These are phyloP conservation scores for Luperina nickerlii DNA, from an alignment of 2,888 invertebrate species.

Conservation along the genomic window DNA sequence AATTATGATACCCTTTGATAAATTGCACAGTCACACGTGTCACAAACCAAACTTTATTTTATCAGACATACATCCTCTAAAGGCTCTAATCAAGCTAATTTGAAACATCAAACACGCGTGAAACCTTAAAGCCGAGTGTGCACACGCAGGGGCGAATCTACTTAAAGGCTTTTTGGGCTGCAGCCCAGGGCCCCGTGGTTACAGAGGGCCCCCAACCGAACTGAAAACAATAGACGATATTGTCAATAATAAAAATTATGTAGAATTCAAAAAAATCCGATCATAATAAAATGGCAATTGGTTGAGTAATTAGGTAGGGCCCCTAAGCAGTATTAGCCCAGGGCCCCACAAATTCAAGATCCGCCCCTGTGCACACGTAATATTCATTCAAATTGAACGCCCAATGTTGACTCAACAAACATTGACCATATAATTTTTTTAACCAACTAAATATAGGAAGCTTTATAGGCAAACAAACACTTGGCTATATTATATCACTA, in stretches of 20 bases:
- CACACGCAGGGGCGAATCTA: too few species aligned
- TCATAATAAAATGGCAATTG: too few species aligned
- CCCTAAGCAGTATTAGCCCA: too few species aligned
- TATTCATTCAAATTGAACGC: background rate
- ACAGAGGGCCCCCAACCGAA: too few species aligned
- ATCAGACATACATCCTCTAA: background rate
- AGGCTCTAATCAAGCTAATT: background rate
- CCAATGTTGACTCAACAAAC: constrained; percentile 10
- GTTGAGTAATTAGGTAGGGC: too few species aligned
- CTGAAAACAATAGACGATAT: too few species aligned
- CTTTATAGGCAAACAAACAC: background rate
- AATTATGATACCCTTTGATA: background rate
- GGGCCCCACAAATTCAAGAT: too few species aligned
- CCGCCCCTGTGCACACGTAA: background rate
- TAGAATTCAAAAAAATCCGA: too few species aligned
- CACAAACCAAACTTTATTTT: background rate
- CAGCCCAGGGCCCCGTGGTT: too few species aligned
- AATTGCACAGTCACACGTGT: background rate
- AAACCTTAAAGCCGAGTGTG: constrained; percentile 9
- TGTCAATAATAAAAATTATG: too few species aligned
- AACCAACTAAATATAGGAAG: constrained; percentile 31
- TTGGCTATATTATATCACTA: background rate
- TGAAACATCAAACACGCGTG: background rate
- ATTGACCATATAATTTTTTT: constrained; percentile 5
- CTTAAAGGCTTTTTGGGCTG: too few species aligned